Evolutionary conservation across 1,140 invertebrate genomes (phyloP), one percentile per base, ranked within the genome.

Genomic region (Drepana arcuata): DNA sequence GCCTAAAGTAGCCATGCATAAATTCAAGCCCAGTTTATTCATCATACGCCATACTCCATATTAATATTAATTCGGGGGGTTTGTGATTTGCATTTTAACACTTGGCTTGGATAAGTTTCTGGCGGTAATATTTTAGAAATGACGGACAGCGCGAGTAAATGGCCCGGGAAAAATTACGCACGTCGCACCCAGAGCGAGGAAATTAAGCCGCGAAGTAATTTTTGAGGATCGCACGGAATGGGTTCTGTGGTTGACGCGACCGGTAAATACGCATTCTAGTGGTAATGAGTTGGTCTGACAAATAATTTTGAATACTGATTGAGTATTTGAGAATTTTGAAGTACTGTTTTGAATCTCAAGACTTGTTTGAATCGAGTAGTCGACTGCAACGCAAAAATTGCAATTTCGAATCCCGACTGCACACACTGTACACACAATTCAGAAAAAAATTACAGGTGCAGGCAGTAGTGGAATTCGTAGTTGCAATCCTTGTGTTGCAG

Each of bases 141-240:
- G 70, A 77, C 62, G 68, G 58, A 80, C 67, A n/a, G 59, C 53
- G 51, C 42, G 59, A 54, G 62, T 74, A 80, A 79, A 80, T 80
- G 72, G 71, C 42, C 53, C 64, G 72, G 62, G 62, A 77, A 67
- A 71, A 71, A 66, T 74, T 62, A 58, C 61, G 48, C 57, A 37
- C 35, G 51, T 47, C 53, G 51, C 16, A 25, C 35, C 62, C 59
- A 45, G 28, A 42, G 50, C 51, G 46, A 47, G 54, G 46, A 61
- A 64, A 68, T 64, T 61, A 61, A 59, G 46, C 34, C 45, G 30
- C 23, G 24, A 10, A 16, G 49, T 42, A 46, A 42, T 46, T 46
- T 40, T 37, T 28, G 40, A 51, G 38, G 41, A 43, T 48, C 34
- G 30, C 29, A 38, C 14, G 16, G 41, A 37, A 43, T 46, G 16